Base-by-base conservation (phyloP, 2,797 vertebrate genomes). In the Acipenser oxyrinchus region DNA sequence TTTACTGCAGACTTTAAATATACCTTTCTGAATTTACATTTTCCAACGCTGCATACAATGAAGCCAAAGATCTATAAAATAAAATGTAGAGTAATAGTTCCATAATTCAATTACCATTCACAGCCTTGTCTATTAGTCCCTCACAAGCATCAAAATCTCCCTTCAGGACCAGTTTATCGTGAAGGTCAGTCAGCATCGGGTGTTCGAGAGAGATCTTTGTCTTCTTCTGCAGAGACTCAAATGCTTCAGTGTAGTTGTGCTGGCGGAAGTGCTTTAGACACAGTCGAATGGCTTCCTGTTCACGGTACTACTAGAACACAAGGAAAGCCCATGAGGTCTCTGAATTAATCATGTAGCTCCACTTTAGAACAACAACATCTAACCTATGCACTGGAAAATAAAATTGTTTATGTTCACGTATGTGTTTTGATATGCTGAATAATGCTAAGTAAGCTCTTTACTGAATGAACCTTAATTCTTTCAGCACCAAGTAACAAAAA, bases 221-320 rank as follows among this genome's bases (percentile, higher is more conserved):
- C 87, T 99, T 99, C 89, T 99, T 99, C 85, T 99, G 96, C 83
- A 99, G 84, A 0, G 97, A 99, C 82, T 99, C 97, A 10, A 99
- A 99, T 72, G 97, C 97, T 73, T 99, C 97, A 0, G 96, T 99
- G 87, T 99, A 99, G 91, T 99, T 99, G 84, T 99, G 97, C 76
- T 99, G 97, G 68, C 97, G 88, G 73, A 99, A 99, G 84, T 99
- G 97, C 83, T 99, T 99, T 70, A 99, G 89, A 84, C 97, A 99
- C 77, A 99, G 93, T 68, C 97, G 95, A 87, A 99, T 99, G 78
- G 97, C 97, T 91, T 99, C 97, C 89, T 98, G 96, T 92, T 99
- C 97, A 85, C 95, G 93, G 92, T 99, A 99, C 97, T 99, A 89
- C 85, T 77, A 77, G 83, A 91, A 87, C 89, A 89, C 86, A 92